Evolutionary conservation across 2,113 vertebrate species (phyloP).

Genomic region (Colistium nudipinnis): DNA sequence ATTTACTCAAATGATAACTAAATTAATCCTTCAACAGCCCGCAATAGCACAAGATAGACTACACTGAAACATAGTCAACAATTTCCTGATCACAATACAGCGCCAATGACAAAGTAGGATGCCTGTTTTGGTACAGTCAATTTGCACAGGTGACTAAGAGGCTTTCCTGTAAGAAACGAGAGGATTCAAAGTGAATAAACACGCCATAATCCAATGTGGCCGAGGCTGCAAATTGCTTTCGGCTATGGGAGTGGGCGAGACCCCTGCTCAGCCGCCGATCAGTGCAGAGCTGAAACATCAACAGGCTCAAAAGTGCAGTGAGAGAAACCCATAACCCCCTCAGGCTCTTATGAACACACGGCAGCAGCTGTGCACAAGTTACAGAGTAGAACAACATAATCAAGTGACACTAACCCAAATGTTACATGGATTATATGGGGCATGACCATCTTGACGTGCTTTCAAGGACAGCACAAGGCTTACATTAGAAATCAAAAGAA

Average conservation of each 20-base stretch:
- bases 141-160: constrained; percentile 65
- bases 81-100: constrained; percentile 38
- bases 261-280: constrained; percentile 54
- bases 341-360: constrained; percentile 20
- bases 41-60: constrained; percentile 33
- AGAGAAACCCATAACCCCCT: constrained; percentile 37
- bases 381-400: constrained; percentile 39
- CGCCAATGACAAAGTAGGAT: constrained; percentile 26
- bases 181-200: constrained; percentile 68
- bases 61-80: constrained; percentile 21
- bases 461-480: constrained; percentile 15
- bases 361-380: constrained; percentile 33
- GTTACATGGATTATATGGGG: constrained; percentile 39
- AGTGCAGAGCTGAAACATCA: constrained; percentile 52
- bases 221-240: constrained; percentile 67
- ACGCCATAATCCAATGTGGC: constrained; percentile 62
- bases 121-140: constrained; percentile 40
- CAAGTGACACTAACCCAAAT: constrained; percentile 37
- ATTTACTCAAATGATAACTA: background rate
- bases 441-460: constrained; percentile 18
- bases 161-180: constrained; percentile 57
- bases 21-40: background rate
- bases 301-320: constrained; percentile 42
- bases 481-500: constrained; percentile 37
- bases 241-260: constrained; percentile 51